These are phyloP conservation scores for Odocoileus hemionus DNA, from an alignment of 2,113 vertebrate species.

Conservation along the genomic window DNA sequence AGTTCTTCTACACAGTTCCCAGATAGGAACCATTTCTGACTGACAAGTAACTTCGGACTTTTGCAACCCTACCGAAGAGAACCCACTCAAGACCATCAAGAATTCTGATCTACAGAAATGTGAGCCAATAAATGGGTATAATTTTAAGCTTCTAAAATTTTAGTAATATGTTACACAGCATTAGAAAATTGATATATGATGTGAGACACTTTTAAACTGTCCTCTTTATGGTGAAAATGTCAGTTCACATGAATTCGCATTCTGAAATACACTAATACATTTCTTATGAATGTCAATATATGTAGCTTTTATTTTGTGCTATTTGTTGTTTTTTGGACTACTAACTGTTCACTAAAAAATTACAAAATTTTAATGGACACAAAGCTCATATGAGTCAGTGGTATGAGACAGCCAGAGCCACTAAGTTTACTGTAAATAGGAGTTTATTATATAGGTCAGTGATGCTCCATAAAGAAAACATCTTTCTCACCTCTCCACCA, in stretches of 20 bases:
- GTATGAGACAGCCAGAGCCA: background rate
- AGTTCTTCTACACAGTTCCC: background rate
- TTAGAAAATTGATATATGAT: background rate
- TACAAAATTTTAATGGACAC: background rate
- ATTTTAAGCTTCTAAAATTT: background rate
- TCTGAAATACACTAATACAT: background rate
- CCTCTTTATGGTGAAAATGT: background rate
- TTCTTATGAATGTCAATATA: background rate
- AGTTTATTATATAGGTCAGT: background rate
- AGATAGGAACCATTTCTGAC: background rate
- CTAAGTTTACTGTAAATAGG: background rate
- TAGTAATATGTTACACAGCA: background rate
- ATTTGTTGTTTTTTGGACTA: background rate
- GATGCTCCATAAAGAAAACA: background rate
- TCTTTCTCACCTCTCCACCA: accelerated
- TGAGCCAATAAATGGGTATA: background rate
- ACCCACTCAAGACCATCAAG: background rate
- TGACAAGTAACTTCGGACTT: background rate
- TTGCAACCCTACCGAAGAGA: background rate
- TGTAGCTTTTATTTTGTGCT: background rate
- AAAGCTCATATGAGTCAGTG: background rate
- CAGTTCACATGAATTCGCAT: background rate
- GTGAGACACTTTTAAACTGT: background rate
- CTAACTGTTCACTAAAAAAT: background rate
- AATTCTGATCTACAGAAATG: background rate